Percentiles rank a stretch among this genome's conserved stretches.
phyloP scores from a whole-genome alignment of 1,140 invertebrate genomes.

The Idris sp. region DNA sequence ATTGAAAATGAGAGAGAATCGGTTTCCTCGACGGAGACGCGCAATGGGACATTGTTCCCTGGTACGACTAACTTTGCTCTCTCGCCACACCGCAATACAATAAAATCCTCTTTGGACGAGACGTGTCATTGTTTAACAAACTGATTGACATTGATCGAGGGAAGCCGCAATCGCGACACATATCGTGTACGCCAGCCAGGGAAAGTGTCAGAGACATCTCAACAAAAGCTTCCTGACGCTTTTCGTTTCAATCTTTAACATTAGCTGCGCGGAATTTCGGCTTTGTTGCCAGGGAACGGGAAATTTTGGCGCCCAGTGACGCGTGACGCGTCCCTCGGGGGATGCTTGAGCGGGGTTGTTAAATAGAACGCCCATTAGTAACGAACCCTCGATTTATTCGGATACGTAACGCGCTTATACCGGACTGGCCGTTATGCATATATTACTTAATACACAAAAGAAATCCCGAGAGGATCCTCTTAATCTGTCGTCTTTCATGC shows the following conservation, averaged over 20 bases:
- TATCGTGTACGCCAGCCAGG: constrained; percentile 17
- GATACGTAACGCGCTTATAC: constrained; percentile 31
- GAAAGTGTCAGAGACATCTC: constrained; percentile 65
- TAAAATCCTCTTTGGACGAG: constrained; percentile 75
- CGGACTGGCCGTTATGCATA: constrained; percentile 54
- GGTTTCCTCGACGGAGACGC: constrained; percentile 21
- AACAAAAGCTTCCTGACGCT: constrained; percentile 42
- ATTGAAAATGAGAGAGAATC: constrained; percentile 53
- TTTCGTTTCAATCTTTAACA: constrained; percentile 52
- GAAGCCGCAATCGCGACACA: constrained; percentile 58
- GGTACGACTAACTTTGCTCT: constrained; percentile 66
- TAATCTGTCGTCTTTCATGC: constrained; percentile 55
- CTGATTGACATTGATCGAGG: constrained; percentile 76
- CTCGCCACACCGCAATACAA: constrained; percentile 71
- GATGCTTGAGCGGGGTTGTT: constrained; percentile 64
- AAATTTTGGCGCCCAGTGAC: constrained; percentile 64
- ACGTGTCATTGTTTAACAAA: constrained; percentile 73
- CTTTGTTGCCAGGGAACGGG: constrained; percentile 59
- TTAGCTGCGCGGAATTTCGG: too few species aligned
- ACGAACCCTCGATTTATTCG: constrained; percentile 67
- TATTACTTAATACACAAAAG: constrained; percentile 56
- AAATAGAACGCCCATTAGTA: constrained; percentile 75
- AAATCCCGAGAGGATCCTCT: constrained; percentile 50
- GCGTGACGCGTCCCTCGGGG: constrained; percentile 71
- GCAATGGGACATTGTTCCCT: constrained; percentile 45